phyloP scores from a whole-genome alignment of 2,797 vertebrate genomes.

The Melanotaenia maccullochi region DNA sequence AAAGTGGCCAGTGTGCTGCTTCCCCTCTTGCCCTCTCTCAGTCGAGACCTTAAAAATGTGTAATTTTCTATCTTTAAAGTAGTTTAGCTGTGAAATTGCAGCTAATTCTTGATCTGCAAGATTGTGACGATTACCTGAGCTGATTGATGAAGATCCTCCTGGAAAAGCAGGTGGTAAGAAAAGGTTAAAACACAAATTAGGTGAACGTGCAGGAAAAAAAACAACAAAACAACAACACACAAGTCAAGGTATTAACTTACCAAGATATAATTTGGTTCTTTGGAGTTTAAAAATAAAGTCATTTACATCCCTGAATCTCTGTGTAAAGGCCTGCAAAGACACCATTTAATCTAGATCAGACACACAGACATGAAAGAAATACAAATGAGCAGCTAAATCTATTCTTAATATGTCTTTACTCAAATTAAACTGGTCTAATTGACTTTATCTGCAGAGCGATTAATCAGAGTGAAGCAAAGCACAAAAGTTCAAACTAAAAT shows the following conservation, averaged over 20 bases:
- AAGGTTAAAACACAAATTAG: neutral
- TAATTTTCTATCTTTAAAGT: neutral
- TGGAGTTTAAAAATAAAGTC: neutral
- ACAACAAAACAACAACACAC: neutral
- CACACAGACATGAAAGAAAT: constrained; percentile 10
- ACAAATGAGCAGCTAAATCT: constrained; percentile 20
- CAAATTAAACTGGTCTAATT: constrained; percentile 18
- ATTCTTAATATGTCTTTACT: constrained; percentile 27
- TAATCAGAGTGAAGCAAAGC: constrained; percentile 15
- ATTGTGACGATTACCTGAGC: neutral
- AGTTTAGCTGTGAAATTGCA: neutral
- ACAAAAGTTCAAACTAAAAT: constrained; percentile 3
- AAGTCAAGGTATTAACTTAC: neutral
- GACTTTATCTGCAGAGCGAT: constrained; percentile 24
- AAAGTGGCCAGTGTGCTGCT: too few species aligned
- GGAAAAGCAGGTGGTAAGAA: neutral
- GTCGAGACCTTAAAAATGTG: neutral
- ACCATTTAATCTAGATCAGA: neutral
- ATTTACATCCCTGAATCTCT: neutral
- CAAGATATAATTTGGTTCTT: neutral
- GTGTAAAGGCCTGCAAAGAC: neutral
- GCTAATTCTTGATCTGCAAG: neutral
- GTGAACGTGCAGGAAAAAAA: neutral
- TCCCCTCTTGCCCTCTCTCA: too few species aligned
- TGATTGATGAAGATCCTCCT: neutral